Conservation (phyloP, 2,113 vertebrate genomes). For the Calypte anna region DNA sequence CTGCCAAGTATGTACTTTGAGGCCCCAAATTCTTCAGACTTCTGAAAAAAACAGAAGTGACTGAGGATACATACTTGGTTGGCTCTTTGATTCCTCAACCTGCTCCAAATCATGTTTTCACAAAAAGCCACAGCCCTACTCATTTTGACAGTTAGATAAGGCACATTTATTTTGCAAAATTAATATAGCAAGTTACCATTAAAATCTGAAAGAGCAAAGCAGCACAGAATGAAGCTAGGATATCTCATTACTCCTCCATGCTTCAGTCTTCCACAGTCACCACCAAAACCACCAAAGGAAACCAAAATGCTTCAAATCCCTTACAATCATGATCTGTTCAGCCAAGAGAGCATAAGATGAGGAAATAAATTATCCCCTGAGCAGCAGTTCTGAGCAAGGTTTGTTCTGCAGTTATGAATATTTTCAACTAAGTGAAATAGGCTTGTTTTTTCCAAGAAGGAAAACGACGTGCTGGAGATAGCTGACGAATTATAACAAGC, state of each 20-base stretch:
- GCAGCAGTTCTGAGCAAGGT: background rate
- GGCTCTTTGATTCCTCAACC: background rate
- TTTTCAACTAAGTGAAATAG: background rate
- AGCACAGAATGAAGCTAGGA: background rate
- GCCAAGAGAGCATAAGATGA: background rate
- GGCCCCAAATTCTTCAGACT: background rate
- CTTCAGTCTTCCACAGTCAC: background rate
- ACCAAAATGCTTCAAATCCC: background rate
- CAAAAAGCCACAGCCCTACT: background rate
- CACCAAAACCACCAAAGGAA: background rate
- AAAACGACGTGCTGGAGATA: background rate
- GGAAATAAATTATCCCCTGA: background rate
- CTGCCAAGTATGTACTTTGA: background rate
- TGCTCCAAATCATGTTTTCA: background rate
- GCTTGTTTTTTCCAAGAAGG: background rate
- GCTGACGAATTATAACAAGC: slow-evolving; percentile 16
- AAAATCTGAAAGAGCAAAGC: background rate
- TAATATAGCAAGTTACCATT: background rate
- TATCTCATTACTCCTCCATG: background rate
- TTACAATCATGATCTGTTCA: rapidly evolving
- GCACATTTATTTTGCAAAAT: background rate
- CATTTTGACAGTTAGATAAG: background rate
- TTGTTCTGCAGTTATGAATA: background rate
- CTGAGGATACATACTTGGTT: background rate
- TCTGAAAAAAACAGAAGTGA: background rate